Evolutionary conservation across 2,888 invertebrate genomes (phyloP).

Genomic region (Chironomus riparius): DNA sequence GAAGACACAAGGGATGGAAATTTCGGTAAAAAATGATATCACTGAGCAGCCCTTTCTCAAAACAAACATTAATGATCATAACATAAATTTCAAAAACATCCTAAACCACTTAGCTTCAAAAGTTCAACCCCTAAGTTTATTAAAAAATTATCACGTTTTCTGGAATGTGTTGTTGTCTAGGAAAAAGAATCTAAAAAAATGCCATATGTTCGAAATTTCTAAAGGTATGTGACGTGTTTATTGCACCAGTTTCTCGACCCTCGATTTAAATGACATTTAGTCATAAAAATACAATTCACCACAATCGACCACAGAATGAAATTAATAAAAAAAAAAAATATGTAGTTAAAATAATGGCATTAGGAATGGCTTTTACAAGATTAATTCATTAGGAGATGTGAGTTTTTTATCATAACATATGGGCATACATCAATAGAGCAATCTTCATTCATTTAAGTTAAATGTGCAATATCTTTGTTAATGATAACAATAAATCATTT

Average conservation of each 20-base stretch:
- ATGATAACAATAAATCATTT: no score
- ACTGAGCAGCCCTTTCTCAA: neutral
- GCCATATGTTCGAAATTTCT: constrained; percentile 8
- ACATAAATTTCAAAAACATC: neutral
- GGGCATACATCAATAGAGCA: neutral
- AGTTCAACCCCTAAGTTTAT: neutral
- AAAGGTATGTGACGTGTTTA: constrained; percentile 13
- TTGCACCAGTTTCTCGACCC: constrained; percentile 3
- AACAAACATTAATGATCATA: neutral
- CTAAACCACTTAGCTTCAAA: neutral
- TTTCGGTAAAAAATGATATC: neutral
- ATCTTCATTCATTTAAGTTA: no score
- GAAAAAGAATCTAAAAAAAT: neutral
- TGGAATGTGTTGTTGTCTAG: neutral
- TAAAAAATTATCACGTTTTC: constrained; percentile 8
- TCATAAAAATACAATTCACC: neutral
- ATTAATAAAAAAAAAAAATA: neutral
- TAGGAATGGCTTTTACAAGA: neutral
- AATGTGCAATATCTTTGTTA: no score
- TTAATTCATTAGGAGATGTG: neutral
- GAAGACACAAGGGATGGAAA: neutral
- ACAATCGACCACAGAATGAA: constrained; percentile 4
- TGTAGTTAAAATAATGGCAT: neutral
- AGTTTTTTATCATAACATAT: neutral
- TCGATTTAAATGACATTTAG: constrained; percentile 1